phyloP scores from a whole-genome alignment of 2,797 vertebrate species.

The Anguilla megastoma region DNA sequence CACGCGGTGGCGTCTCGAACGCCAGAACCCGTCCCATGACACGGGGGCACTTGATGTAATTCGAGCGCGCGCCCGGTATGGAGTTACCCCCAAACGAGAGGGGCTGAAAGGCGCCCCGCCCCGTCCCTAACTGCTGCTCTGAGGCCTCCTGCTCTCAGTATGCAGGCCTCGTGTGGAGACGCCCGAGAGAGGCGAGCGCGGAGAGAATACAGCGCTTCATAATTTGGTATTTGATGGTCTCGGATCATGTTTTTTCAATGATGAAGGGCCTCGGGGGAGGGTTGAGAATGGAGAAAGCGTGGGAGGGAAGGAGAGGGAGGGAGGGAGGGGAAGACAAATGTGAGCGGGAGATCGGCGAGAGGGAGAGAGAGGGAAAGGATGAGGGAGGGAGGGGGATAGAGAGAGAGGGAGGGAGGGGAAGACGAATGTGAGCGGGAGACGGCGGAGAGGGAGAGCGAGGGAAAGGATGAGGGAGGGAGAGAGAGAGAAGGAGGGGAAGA shows the following conservation, averaged over 20 bases:
- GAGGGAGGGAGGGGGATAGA: background rate
- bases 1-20: background rate
- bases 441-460: background rate
- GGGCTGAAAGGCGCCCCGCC: background rate
- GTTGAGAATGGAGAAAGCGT: slow-evolving; percentile 35
- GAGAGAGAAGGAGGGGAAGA: slow-evolving; percentile 18
- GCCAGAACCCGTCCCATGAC: background rate
- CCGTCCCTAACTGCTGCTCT: slow-evolving; percentile 40
- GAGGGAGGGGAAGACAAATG: background rate
- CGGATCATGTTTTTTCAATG: slow-evolving; percentile 74
- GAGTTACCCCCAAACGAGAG: background rate
- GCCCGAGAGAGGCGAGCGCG: slow-evolving; percentile 56
- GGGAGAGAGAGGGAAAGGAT: background rate
- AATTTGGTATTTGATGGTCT: slow-evolving; percentile 70
- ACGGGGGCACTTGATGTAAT: background rate
- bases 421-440: background rate
- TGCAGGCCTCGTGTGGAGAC: slow-evolving; percentile 57
- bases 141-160: slow-evolving; percentile 46
- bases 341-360: background rate
- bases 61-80: background rate
- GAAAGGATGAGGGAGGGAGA: background rate
- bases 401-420: background rate
- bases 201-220: slow-evolving; percentile 69
- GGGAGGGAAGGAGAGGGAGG: slow-evolving; percentile 44
- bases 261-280: slow-evolving; percentile 58